These are phyloP conservation scores for Eubasilissa splendida DNA, from an alignment of 2,888 invertebrate species.

Conservation along the genomic window DNA sequence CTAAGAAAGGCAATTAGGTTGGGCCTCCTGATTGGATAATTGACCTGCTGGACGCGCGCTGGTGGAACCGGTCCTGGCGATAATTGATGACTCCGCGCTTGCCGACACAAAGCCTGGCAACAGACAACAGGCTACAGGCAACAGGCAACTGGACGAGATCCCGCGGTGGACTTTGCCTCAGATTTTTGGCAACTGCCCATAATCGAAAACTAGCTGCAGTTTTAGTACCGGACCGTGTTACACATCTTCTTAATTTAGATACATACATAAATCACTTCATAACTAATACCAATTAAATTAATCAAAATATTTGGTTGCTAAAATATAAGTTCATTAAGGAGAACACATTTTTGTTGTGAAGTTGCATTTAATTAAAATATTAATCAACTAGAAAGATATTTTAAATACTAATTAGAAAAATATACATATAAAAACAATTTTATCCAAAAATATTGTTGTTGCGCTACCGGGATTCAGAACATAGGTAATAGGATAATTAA, in stretches of 20 bases:
- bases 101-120: conserved; percentile 4
- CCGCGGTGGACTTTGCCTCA: conserved; percentile 14
- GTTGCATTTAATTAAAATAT: too few species aligned
- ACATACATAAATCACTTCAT: too few species aligned
- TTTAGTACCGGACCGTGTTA: neutral
- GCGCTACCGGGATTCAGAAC: too few species aligned
- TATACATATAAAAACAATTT: too few species aligned
- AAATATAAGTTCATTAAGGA: too few species aligned
- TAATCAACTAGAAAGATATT: too few species aligned
- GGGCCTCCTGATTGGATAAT: conserved; percentile 16
- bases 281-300: too few species aligned
- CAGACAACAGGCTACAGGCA: neutral
- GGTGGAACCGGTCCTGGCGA: conserved; percentile 10
- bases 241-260: neutral
- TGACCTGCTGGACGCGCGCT: neutral
- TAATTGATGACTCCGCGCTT: conserved; percentile 17
- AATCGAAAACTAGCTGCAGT: neutral
- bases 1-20: conserved; percentile 18
- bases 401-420: too few species aligned
- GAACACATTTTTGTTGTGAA: too few species aligned
- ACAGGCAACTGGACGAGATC: neutral
- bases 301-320: too few species aligned
- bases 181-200: conserved; percentile 21
- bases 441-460: too few species aligned
- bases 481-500: too few species aligned